Percentiles rank a stretch among this genome's conserved stretches.
Evolutionary conservation across 2,888 invertebrate genomes (phyloP).

Genomic region (Petrolisthes manimaculis): DNA sequence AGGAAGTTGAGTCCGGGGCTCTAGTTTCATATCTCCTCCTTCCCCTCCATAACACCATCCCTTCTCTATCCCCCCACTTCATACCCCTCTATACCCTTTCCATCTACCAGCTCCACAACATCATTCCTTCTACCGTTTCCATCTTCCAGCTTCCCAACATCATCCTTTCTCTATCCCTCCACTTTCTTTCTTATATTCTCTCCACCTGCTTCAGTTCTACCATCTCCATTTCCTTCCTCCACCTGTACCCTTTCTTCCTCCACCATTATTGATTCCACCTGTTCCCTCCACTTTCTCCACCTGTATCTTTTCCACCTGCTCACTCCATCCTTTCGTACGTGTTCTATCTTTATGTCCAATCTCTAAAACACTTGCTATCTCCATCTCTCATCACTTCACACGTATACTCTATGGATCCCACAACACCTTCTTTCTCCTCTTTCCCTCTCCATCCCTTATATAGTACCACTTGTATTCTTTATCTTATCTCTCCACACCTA

Average conservation of each 20-base stretch:
- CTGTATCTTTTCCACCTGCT: not conserved
- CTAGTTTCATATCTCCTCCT: no score
- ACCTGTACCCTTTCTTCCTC: not conserved
- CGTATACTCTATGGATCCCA: not conserved
- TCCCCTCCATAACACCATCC: no score
- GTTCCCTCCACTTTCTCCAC: not conserved
- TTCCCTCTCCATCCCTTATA: not conserved
- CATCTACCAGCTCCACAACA: no score
- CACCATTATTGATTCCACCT: not conserved
- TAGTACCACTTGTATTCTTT: not conserved
- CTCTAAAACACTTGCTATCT: not conserved
- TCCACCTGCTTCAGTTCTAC: not conserved
- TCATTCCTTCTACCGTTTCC: no score
- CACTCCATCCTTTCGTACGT: not conserved
- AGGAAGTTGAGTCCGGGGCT: no score
- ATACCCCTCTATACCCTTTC: no score
- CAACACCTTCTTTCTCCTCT: conserved; percentile 14
- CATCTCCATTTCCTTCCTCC: not conserved
- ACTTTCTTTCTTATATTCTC: not conserved
- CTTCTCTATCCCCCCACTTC: no score
- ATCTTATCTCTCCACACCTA: not conserved
- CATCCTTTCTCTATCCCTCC: no score
- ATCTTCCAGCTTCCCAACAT: no score
- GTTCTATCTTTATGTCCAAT: no score
- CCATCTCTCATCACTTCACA: not conserved